phyloP scores from a whole-genome alignment of 2,888 invertebrate species.

The Dorcus parallelipipedus region DNA sequence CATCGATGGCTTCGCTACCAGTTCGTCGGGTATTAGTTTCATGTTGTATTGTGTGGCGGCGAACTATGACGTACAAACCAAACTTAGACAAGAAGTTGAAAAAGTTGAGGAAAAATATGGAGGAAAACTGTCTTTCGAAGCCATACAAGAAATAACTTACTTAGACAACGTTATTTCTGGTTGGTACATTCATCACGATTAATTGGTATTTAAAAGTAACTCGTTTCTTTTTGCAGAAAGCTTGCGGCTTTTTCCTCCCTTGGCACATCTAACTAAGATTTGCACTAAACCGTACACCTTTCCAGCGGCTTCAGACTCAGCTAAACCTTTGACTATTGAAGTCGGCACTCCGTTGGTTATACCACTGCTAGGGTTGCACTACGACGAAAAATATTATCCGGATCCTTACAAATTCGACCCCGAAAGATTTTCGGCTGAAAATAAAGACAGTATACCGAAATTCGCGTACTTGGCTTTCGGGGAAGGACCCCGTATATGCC shows the following conservation, averaged over 20 bases:
- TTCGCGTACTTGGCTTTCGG: constrained; percentile 32
- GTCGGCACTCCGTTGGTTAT: constrained; percentile 22
- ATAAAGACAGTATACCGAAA: constrained; percentile 29
- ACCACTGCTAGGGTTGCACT: constrained; percentile 22
- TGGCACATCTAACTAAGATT: constrained; percentile 21
- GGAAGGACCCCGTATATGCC: constrained; percentile 32
- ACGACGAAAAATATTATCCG: constrained; percentile 25
- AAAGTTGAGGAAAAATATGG: constrained; percentile 48
- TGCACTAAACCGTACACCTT: constrained; percentile 29
- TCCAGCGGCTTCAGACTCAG: constrained; percentile 22
- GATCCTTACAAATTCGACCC: constrained; percentile 26
- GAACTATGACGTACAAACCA: constrained; percentile 52
- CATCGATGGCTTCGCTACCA: constrained; percentile 50
- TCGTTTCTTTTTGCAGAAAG: constrained; percentile 13
- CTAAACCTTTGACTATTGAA: constrained; percentile 26
- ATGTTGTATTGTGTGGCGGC: constrained; percentile 45
- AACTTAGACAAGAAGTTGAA: constrained; percentile 52
- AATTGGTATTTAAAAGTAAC: neutral
- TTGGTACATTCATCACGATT: constrained; percentile 21
- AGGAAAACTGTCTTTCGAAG: constrained; percentile 50
- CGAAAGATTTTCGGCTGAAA: constrained; percentile 30
- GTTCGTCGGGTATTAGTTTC: constrained; percentile 45
- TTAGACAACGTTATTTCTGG: constrained; percentile 58
- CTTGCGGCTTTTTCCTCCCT: constrained; percentile 30
- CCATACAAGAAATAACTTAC: constrained; percentile 53